A percentile compares a stretch with the other conserved stretches of the same genome.
These are phyloP conservation scores for Tupiocoris notatus DNA, from an alignment of 2,888 invertebrate species.

Conservation along the genomic window DNA sequence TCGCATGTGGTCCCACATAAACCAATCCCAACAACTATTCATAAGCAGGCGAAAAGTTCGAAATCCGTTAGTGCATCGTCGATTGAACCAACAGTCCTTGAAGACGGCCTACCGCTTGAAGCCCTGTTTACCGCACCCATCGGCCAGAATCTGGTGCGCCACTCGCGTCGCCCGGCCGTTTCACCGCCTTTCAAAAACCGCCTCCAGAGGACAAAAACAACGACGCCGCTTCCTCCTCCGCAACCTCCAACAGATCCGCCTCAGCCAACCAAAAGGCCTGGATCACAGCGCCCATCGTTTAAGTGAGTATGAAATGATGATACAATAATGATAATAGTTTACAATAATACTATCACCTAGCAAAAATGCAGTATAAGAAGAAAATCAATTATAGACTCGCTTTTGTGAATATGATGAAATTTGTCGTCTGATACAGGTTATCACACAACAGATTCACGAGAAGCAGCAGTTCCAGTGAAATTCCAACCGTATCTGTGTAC, in stretches of 20 bases:
- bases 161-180: slow-evolving; percentile 57
- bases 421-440: no score
- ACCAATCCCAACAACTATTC: slow-evolving; percentile 65
- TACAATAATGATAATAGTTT: no score
- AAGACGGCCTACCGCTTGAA: slow-evolving; percentile 61
- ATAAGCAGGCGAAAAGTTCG: slow-evolving; percentile 69
- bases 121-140: slow-evolving; percentile 56
- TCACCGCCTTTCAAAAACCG: slow-evolving; percentile 49
- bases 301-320: no score
- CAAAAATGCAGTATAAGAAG: no score
- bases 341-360: no score
- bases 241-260: slow-evolving; percentile 31
- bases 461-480: slow-evolving; percentile 40
- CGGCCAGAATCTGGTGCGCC: slow-evolving; percentile 54
- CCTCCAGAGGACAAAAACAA: slow-evolving; percentile 43
- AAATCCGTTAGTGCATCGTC: slow-evolving; percentile 64
- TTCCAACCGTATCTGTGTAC: slow-evolving; percentile 46
- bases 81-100: slow-evolving; percentile 54
- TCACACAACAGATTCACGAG: slow-evolving; percentile 44
- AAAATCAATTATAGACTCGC: no score
- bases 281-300: slow-evolving; percentile 42
- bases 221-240: slow-evolving; percentile 51
- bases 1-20: slow-evolving; percentile 63
- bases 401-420: no score
- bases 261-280: slow-evolving; percentile 24